Conservation (phyloP, 2,113 vertebrate species). For the Gallinago undulata region DNA sequence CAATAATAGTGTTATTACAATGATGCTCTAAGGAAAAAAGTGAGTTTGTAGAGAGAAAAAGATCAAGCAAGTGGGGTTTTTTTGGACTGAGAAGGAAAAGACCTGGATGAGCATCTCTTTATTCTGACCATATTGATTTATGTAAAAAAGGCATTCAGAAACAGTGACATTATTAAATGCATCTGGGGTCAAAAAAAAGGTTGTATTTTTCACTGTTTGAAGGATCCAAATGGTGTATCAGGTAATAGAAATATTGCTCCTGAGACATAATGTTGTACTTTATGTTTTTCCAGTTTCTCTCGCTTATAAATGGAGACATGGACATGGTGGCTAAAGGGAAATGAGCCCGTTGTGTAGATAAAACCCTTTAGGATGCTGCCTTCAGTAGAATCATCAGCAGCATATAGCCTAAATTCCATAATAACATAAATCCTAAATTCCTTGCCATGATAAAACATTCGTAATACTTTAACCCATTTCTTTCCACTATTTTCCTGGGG, state of each 20-base stretch:
- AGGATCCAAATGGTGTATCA: background rate
- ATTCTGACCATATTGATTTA: background rate
- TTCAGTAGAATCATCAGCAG: background rate
- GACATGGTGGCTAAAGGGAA: background rate
- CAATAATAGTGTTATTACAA: background rate
- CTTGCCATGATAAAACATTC: background rate
- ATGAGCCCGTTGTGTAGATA: background rate
- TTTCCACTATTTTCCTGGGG: background rate
- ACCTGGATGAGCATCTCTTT: background rate
- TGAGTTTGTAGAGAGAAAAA: background rate
- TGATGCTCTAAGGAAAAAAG: background rate
- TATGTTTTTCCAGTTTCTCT: background rate
- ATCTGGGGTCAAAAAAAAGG: background rate
- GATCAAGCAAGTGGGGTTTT: rapidly evolving
- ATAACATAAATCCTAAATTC: background rate
- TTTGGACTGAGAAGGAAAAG: background rate
- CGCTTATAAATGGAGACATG: background rate
- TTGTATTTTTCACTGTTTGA: background rate
- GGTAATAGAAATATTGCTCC: background rate
- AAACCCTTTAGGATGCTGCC: background rate
- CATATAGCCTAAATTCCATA: background rate
- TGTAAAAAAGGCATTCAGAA: background rate
- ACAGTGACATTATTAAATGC: background rate
- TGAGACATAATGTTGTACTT: background rate
- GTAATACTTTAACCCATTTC: background rate